phyloP scores from a whole-genome alignment of 2,113 vertebrate species.

The Pycnonotus jocosus region DNA sequence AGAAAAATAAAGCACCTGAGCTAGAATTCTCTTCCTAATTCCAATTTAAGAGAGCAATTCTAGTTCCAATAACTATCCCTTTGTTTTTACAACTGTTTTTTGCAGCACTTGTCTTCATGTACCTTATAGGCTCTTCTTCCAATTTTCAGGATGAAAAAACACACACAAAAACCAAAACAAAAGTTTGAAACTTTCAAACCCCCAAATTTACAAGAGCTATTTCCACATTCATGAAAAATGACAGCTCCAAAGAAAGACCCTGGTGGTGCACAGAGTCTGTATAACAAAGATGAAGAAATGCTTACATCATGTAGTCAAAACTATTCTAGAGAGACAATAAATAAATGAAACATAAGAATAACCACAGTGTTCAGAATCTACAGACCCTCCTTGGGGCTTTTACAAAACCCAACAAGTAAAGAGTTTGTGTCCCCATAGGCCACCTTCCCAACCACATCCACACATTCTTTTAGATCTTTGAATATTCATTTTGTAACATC shows the following conservation, averaged over 20 bases:
- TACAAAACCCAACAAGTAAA: neutral
- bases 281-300: neutral
- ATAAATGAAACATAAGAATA: neutral
- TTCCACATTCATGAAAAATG: neutral
- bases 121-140: neutral
- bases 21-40: neutral
- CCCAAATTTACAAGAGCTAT: neutral
- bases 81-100: neutral
- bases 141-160: neutral
- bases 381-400: neutral
- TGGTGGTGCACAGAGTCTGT: neutral
- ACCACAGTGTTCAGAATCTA: neutral
- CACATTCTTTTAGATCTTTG: neutral
- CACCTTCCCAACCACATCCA: neutral
- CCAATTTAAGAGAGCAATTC: neutral
- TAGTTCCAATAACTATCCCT: neutral
- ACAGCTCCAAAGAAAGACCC: neutral
- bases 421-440: fast-evolving
- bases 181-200: neutral
- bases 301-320: neutral
- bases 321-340: neutral
- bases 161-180: neutral
- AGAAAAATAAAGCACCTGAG: neutral
- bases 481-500: neutral
- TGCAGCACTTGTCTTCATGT: neutral